These are phyloP conservation scores for Anoncus sp. DNA, from an alignment of 2,888 invertebrate species.

Conservation along the genomic window DNA sequence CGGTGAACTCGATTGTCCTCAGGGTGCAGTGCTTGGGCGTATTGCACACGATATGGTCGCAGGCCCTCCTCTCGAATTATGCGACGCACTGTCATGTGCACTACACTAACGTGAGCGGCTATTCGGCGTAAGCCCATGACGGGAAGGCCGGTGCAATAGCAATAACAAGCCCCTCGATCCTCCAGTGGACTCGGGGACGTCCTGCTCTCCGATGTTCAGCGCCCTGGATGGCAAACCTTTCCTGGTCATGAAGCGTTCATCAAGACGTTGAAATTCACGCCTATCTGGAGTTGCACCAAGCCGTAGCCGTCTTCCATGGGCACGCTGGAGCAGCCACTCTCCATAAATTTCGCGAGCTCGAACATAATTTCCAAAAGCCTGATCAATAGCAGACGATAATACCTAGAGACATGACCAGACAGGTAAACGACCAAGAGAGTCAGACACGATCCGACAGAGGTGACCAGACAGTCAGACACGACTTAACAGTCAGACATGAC, in stretches of 20 bases:
- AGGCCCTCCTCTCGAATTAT: conserved; percentile 38
- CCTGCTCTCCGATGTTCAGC: conserved; percentile 42
- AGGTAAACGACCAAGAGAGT: no score
- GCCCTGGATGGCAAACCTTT: conserved; percentile 36
- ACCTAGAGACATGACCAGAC: no score
- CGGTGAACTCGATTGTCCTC: conserved; percentile 19
- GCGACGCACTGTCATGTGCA: conserved; percentile 30
- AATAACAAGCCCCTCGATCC: conserved; percentile 37
- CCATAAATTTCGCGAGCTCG: conserved; percentile 35
- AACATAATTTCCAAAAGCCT: conserved; percentile 26
- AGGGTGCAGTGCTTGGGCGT: conserved; percentile 17
- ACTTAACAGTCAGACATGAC: no score
- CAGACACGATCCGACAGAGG: no score
- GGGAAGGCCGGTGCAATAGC: conserved; percentile 41
- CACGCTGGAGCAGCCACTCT: neutral
- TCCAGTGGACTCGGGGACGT: conserved; percentile 27
- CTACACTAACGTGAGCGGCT: conserved; percentile 43
- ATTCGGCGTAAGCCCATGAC: conserved; percentile 45
- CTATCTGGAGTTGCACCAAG: conserved; percentile 25
- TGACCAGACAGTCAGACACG: no score
- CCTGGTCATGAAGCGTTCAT: conserved; percentile 45
- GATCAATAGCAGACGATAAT: conserved; percentile 23
- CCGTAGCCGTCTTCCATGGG: neutral
- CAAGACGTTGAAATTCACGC: conserved; percentile 50
- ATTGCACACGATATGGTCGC: conserved; percentile 44